A percentile compares a stretch with the other conserved stretches of the same genome.
These are phyloP conservation scores for Dendrophyllia cribrosa DNA, from an alignment of 64 coral and sea anemone genomes.

Conservation along the genomic window DNA sequence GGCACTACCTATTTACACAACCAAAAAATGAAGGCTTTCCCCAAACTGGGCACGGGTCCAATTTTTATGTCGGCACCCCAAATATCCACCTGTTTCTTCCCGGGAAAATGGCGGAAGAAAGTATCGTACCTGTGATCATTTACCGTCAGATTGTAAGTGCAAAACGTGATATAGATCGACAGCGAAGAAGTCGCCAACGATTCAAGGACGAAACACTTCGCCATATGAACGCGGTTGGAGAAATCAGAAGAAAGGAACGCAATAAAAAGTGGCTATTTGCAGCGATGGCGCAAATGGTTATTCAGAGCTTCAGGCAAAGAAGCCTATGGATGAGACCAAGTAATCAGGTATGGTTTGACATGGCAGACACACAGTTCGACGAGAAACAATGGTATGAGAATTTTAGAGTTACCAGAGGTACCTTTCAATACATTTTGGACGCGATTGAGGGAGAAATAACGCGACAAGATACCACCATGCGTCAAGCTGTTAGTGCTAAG, in stretches of 20 bases:
- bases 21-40: not conserved
- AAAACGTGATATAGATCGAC: constrained; percentile 14
- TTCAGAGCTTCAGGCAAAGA: not conserved
- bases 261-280: not conserved
- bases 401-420: constrained; percentile 37
- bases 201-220: not conserved
- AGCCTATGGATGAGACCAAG: constrained; percentile 14
- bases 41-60: not conserved
- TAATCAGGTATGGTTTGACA: constrained; percentile 30
- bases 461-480: not conserved
- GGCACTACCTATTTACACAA: constrained; percentile 33
- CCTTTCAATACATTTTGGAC: constrained; percentile 37
- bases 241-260: not conserved
- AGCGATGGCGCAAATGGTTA: not conserved
- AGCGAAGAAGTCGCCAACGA: not conserved
- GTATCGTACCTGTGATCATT: not conserved
- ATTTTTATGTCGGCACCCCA: constrained; percentile 1
- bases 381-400: constrained; percentile 44
- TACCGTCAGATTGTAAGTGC: not conserved
- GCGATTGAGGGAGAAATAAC: constrained; percentile 34
- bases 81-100: not conserved
- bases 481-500: constrained; percentile 20
- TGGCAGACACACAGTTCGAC: constrained; percentile 30
- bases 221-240: not conserved
- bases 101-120: constrained; percentile 14